phyloP scores from a whole-genome alignment of 1,140 invertebrate species.

The Dendroctonus ponderosae region DNA sequence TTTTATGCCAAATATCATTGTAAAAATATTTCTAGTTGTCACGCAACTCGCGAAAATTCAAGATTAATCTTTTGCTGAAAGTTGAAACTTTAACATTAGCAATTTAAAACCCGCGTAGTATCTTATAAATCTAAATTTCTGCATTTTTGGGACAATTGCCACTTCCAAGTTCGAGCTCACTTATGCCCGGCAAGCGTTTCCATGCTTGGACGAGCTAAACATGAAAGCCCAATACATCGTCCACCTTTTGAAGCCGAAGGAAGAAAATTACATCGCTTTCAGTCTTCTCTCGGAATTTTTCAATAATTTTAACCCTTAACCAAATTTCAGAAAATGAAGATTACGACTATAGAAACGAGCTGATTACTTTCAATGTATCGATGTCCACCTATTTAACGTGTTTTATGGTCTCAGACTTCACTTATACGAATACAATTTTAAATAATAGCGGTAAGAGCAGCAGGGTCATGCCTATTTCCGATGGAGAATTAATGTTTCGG shows the following conservation, averaged over 20 bases:
- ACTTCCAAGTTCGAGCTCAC: slow-evolving; percentile 93
- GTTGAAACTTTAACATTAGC: too few species aligned
- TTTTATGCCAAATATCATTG: too few species aligned
- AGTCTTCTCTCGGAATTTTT: neutral
- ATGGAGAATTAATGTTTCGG: too few species aligned
- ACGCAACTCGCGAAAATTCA: too few species aligned
- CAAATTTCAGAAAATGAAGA: slow-evolving; percentile 28
- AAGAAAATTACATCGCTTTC: slow-evolving; percentile 61
- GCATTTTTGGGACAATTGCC: slow-evolving; percentile 66
- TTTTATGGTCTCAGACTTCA: slow-evolving; percentile 90
- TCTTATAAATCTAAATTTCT: too few species aligned
- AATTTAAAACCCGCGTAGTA: too few species aligned
- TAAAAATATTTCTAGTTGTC: too few species aligned
- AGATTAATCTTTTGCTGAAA: too few species aligned
- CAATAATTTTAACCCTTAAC: neutral
- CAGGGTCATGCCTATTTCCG: too few species aligned
- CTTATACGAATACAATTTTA: slow-evolving; percentile 56
- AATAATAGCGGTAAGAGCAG: slow-evolving; percentile 52
- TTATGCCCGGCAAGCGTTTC: slow-evolving; percentile 87
- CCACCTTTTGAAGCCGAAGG: slow-evolving; percentile 67
- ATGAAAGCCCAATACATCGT: slow-evolving; percentile 88
- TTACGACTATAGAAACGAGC: slow-evolving; percentile 26
- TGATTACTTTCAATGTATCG: slow-evolving; percentile 69
- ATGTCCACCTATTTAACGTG: slow-evolving; percentile 93
- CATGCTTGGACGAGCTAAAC: slow-evolving; percentile 93